These are phyloP conservation scores for Ianthella basta DNA, from an alignment of 37 sponge, comb jelly and placozoan genomes.

Conservation along the genomic window DNA sequence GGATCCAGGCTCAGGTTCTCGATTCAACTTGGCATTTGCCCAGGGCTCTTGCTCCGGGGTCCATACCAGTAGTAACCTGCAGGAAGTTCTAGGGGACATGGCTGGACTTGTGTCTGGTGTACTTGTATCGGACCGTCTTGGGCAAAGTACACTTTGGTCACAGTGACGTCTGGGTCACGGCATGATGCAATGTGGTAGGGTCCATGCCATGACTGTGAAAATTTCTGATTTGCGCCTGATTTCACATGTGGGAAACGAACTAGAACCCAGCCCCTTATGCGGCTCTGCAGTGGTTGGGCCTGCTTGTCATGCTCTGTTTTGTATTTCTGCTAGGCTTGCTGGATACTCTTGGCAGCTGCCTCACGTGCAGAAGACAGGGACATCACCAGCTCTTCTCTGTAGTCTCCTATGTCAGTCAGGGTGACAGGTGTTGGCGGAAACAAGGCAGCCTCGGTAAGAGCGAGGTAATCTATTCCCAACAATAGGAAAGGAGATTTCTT, in stretches of 20 bases:
- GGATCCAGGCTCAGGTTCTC: not conserved
- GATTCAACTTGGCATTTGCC: not conserved
- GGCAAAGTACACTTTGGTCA: slow-evolving; percentile 43
- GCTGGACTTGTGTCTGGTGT: slow-evolving; percentile 37
- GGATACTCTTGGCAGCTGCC: slow-evolving; percentile 23
- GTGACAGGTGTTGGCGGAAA: not conserved
- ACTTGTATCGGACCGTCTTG: slow-evolving; percentile 29
- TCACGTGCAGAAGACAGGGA: slow-evolving; percentile 42
- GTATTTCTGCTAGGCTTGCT: slow-evolving; percentile 19
- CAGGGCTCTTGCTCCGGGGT: not conserved
- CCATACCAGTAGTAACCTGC: slow-evolving; percentile 57
- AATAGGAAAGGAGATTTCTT: not conserved
- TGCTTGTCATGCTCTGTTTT: slow-evolving; percentile 15
- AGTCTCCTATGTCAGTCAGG: slow-evolving; percentile 1
- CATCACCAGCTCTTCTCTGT: slow-evolving; percentile 26
- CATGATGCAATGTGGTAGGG: slow-evolving; percentile 33
- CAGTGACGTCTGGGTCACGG: slow-evolving; percentile 32
- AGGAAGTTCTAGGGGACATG: slow-evolving; percentile 40
- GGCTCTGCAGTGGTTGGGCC: not conserved
- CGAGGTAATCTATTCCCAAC: not conserved
- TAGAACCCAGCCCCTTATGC: slow-evolving; percentile 39
- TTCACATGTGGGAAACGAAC: slow-evolving; percentile 33
- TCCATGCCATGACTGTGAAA: slow-evolving; percentile 48
- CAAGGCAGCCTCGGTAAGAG: not conserved
- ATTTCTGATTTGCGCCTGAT: slow-evolving; percentile 13